Percentiles rank a stretch among this genome's conserved stretches.
Evolutionary conservation across 2,113 vertebrate species (phyloP).

Genomic region (Stigmatopora argus): DNA sequence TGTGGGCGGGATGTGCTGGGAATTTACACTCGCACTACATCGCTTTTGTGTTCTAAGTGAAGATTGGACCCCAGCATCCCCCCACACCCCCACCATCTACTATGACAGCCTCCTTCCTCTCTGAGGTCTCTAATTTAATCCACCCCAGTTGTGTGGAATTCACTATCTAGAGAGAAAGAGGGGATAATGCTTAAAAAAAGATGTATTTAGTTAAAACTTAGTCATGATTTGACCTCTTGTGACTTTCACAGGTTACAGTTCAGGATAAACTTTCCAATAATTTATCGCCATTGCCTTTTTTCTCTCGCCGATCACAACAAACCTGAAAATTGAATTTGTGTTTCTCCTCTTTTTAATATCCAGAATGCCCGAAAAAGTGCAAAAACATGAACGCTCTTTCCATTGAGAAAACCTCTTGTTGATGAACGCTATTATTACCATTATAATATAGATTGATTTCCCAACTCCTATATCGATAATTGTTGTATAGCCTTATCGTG

Average conservation of each 20-base stretch:
- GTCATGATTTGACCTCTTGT: neutral
- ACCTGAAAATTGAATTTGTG: no score
- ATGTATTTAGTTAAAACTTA: neutral
- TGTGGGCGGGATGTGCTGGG: constrained; percentile 36
- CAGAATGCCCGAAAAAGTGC: no score
- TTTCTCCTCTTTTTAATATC: no score
- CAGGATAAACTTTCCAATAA: neutral
- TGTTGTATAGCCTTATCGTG: no score
- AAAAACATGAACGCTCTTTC: no score
- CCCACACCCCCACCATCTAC: constrained; percentile 4
- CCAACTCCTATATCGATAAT: no score
- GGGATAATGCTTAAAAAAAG: neutral
- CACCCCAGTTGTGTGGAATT: constrained; percentile 39
- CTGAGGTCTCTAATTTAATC: constrained; percentile 55
- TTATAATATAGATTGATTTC: no score
- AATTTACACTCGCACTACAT: constrained; percentile 32
- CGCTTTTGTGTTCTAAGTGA: constrained; percentile 39
- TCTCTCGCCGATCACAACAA: no score
- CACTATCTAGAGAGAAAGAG: constrained; percentile 37
- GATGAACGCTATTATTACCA: no score
- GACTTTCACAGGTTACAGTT: neutral
- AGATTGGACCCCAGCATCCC: constrained; percentile 19
- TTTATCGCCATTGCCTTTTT: neutral
- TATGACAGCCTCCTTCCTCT: constrained; percentile 52
- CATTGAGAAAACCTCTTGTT: no score